A percentile compares a stretch with the other conserved stretches of the same genome.
Conservation (phyloP, 2,113 vertebrate species). For the Lota lota region DNA sequence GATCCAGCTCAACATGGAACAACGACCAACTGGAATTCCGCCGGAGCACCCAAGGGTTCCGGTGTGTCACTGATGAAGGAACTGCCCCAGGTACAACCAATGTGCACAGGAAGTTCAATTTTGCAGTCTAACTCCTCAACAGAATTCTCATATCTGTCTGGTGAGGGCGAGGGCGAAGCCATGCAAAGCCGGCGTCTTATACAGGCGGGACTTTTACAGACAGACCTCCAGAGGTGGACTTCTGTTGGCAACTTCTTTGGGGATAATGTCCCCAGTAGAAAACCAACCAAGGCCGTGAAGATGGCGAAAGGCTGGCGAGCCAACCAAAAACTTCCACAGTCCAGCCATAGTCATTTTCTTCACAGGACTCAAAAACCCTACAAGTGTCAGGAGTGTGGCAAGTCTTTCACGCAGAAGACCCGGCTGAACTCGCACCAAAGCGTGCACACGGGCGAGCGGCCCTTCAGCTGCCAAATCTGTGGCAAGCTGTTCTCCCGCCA, state of each 20-base stretch:
- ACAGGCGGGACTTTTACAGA: conserved; percentile 4
- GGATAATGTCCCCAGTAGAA: neutral
- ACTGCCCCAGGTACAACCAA: conserved; percentile 12
- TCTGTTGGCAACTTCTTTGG: neutral
- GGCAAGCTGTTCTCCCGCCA: conserved; percentile 62
- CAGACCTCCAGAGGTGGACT: neutral
- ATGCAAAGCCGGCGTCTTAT: neutral
- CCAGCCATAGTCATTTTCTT: conserved; percentile 49
- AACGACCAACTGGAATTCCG: conserved; percentile 3
- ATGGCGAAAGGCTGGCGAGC: conserved; percentile 7
- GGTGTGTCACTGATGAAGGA: conserved; percentile 20
- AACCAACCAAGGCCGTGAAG: conserved; percentile 17
- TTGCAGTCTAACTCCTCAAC: neutral
- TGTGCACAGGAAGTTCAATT: neutral
- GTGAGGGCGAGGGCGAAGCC: neutral
- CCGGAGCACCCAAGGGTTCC: neutral
- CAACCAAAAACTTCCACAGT: conserved; percentile 40
- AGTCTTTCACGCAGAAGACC: conserved; percentile 62
- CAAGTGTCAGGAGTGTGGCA: conserved; percentile 62
- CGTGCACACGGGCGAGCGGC: conserved; percentile 66
- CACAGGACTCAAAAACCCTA: conserved; percentile 50
- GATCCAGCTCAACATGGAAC: too few relatives aligned
- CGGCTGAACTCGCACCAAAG: conserved; percentile 62
- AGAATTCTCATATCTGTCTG: neutral
- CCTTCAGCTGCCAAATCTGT: conserved; percentile 61